These are phyloP conservation scores for Caenorhabditis drosophilae DNA, from an alignment of 2,888 invertebrate genomes.

Conservation along the genomic window DNA sequence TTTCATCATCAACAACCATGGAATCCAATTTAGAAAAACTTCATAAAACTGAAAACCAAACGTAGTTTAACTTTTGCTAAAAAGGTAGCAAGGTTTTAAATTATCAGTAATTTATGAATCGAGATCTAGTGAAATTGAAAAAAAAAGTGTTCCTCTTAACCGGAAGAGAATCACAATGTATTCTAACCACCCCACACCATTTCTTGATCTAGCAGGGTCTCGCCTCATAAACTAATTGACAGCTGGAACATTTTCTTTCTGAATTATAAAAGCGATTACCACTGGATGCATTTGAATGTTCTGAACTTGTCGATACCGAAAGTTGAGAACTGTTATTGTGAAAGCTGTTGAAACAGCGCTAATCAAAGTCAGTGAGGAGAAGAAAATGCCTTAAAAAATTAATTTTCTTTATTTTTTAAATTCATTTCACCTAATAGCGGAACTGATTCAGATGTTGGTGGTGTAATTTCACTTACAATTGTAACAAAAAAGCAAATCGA, in stretches of 20 bases:
- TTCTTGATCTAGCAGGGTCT: no score
- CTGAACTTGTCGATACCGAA: conserved; percentile 57
- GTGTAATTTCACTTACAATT: conserved; percentile 95
- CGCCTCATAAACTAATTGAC: no score
- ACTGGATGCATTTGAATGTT: conserved; percentile 54
- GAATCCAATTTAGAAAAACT: conserved; percentile 59
- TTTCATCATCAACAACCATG: conserved; percentile 61
- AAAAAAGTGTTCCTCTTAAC: no score
- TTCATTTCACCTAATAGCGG: conserved; percentile 48
- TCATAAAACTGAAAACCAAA: conserved; percentile 54
- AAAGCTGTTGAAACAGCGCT: conserved; percentile 59
- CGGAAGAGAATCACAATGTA: no score
- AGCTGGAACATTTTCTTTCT: no score
- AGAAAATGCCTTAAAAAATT: conserved; percentile 53
- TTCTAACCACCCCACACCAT: no score
- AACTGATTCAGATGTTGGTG: conserved; percentile 82
- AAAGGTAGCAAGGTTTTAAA: no score
- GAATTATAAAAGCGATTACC: no score
- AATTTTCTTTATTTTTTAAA: neutral
- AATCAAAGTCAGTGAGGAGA: conserved; percentile 57
- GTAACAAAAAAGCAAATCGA: conserved; percentile 96
- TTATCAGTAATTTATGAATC: neutral
- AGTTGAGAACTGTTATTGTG: conserved; percentile 58
- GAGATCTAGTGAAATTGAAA: no score
- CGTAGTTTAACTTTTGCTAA: no score